phyloP scores from a whole-genome alignment of 64 coral and sea anemone genomes.

The Pachyseris speciosa region DNA sequence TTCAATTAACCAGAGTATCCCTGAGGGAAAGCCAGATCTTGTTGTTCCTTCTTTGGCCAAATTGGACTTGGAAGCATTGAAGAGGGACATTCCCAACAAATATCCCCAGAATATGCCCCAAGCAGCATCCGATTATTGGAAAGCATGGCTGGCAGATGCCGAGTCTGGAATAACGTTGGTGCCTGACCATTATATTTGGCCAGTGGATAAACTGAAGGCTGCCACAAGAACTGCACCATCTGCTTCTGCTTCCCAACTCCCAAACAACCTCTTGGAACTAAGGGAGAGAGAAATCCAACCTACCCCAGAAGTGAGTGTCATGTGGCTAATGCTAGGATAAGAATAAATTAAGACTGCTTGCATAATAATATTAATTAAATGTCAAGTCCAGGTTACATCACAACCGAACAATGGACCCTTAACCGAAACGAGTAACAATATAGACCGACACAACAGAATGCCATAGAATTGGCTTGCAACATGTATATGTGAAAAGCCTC shows the following conservation, averaged over 20 bases:
- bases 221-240: conserved; percentile 1
- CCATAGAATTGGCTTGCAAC: too few relatives aligned
- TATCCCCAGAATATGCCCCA: background rate
- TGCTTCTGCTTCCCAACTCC: background rate
- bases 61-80: background rate
- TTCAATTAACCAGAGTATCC: conserved; percentile 4
- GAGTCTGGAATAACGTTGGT: background rate
- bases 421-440: too few relatives aligned
- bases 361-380: too few relatives aligned
- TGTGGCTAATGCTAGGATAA: background rate
- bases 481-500: too few relatives aligned
- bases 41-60: background rate
- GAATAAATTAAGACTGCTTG: background rate
- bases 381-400: too few relatives aligned
- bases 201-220: conserved; percentile 22
- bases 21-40: conserved; percentile 2
- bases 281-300: conserved; percentile 26
- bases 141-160: background rate
- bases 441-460: too few relatives aligned
- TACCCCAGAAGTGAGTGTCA: background rate
- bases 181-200: background rate
- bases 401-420: too few relatives aligned
- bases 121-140: background rate
- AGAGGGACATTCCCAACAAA: conserved; percentile 18
- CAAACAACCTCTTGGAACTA: conserved; percentile 1